These are phyloP conservation scores for Herminia tarsipennalis DNA, from an alignment of 2,888 invertebrate genomes.

Conservation along the genomic window DNA sequence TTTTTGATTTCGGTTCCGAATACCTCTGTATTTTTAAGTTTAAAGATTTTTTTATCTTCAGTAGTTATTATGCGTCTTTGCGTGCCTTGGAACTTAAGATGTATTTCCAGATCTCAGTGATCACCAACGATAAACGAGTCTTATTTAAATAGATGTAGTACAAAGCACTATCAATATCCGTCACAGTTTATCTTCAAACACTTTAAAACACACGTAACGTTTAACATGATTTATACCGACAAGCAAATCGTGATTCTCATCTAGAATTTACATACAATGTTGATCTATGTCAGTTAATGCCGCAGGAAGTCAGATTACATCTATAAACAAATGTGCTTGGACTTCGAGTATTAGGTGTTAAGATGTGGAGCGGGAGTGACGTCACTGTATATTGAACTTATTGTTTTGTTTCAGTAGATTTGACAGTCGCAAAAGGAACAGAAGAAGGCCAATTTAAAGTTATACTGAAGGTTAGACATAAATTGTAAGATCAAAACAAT, in stretches of 20 bases:
- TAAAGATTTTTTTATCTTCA: too few relatives aligned
- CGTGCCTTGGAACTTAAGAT: too few relatives aligned
- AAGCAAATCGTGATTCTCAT: constrained; percentile 16
- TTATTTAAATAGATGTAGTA: neutral
- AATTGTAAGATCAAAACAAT: too few relatives aligned
- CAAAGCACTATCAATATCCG: neutral
- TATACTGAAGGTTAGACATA: too few relatives aligned
- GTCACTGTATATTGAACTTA: too few relatives aligned
- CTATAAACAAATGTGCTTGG: constrained; percentile 37
- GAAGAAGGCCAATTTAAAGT: too few relatives aligned
- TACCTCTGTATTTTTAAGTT: too few relatives aligned
- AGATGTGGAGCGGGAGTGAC: constrained; percentile 1
- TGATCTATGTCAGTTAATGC: constrained; percentile 31
- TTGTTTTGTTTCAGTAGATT: too few relatives aligned
- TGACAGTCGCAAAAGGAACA: too few relatives aligned
- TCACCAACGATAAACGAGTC: neutral
- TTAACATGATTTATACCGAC: constrained; percentile 35
- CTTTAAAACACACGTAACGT: constrained; percentile 27
- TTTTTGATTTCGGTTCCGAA: too few relatives aligned
- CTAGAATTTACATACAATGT: constrained; percentile 49
- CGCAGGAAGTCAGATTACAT: constrained; percentile 47
- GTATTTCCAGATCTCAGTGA: neutral
- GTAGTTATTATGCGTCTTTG: too few relatives aligned
- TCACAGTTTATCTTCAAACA: constrained; percentile 7
- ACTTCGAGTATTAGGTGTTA: constrained; percentile 5